Conservation (phyloP, 2,888 invertebrate genomes). For the Macroteleia sp. region DNA sequence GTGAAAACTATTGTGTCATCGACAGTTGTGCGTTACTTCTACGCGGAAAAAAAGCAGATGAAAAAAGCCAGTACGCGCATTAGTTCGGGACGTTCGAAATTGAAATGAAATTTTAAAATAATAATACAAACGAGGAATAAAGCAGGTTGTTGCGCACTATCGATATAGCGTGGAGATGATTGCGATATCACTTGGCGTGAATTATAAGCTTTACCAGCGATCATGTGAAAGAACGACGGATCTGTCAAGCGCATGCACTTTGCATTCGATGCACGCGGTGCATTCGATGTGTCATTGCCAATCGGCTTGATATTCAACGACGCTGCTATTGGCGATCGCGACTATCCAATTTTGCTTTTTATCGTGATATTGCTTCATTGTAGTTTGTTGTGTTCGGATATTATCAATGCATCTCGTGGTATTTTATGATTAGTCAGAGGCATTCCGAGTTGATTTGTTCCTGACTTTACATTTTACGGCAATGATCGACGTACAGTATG, state of each 20-base stretch:
- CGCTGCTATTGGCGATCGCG: conserved; percentile 47
- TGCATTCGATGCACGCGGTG: conserved; percentile 42
- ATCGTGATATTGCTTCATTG: conserved; percentile 56
- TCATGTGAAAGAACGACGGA: conserved; percentile 70
- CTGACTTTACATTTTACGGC: conserved; percentile 23
- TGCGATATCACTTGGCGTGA: conserved; percentile 66
- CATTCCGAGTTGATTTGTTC: conserved; percentile 25
- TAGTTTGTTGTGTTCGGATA: conserved; percentile 34
- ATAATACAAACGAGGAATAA: conserved; percentile 45
- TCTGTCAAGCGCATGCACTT: conserved; percentile 71
- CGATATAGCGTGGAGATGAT: conserved; percentile 53
- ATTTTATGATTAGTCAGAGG: conserved; percentile 54
- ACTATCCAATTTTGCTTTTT: conserved; percentile 59
- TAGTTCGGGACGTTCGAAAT: conserved; percentile 35
- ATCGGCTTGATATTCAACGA: conserved; percentile 61
- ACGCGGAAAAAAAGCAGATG: conserved; percentile 5
- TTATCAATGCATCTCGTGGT: conserved; percentile 51
- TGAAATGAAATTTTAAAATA: conserved; percentile 56
- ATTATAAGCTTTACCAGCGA: conserved; percentile 69
- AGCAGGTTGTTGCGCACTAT: conserved; percentile 46
- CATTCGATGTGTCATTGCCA: conserved; percentile 63
- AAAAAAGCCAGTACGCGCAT: conserved; percentile 17
- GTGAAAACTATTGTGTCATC: conserved; percentile 45
- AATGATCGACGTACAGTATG: conserved; percentile 26
- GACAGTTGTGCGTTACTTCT: conserved; percentile 44